Conservation (phyloP, 2,888 invertebrate species). For the Acanthosepion pharaonis region DNA sequence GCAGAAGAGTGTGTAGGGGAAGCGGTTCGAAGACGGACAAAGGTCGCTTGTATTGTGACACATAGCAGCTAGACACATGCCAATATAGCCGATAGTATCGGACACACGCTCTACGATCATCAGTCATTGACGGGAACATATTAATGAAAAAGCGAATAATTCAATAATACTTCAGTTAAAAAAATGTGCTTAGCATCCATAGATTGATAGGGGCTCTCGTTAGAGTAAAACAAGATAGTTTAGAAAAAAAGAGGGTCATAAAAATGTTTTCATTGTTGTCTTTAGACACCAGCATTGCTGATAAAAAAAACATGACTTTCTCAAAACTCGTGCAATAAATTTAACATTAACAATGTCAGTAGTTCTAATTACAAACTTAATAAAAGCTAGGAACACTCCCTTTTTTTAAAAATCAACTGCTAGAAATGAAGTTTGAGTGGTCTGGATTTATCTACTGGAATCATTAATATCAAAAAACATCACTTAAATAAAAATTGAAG, state of each 20-base stretch:
- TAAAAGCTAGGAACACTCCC: neutral
- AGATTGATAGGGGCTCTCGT: conserved; percentile 33
- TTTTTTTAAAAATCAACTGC: neutral
- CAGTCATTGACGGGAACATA: neutral
- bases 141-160: neutral
- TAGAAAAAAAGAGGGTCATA: neutral
- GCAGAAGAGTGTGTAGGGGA: neutral
- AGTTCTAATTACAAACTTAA: neutral
- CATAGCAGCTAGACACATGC: conserved; percentile 20
- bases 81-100: conserved; percentile 4
- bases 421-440: too few species aligned
- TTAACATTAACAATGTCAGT: conserved; percentile 7
- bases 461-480: too few species aligned
- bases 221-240: neutral
- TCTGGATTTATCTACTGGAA: too few species aligned
- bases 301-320: neutral
- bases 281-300: neutral
- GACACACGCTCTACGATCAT: neutral
- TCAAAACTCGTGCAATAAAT: neutral
- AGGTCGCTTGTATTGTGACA: neutral
- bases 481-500: too few species aligned
- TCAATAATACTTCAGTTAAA: neutral
- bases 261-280: neutral
- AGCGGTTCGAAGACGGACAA: neutral
- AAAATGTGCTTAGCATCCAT: neutral